Evolutionary conservation across 2,113 vertebrate genomes (phyloP).

Genomic region (Myocastor coypus): DNA sequence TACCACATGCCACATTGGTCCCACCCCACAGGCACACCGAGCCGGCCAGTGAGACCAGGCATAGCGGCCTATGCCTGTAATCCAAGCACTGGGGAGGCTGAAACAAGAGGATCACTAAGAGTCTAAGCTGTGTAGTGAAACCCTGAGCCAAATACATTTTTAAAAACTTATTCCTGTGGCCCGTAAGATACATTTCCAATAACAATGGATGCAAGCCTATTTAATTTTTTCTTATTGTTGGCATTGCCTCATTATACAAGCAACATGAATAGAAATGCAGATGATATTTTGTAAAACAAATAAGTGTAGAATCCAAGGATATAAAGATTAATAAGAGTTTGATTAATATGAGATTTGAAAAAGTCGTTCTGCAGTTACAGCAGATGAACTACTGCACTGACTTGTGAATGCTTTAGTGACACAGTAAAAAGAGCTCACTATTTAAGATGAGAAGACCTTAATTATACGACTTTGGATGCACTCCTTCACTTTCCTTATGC

Average conservation of each 20-base stretch:
- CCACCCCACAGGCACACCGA: too few species aligned
- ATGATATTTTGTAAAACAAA: neutral
- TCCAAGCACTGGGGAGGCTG: too few species aligned
- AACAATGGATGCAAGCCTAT: neutral
- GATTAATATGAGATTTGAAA: constrained; percentile 21
- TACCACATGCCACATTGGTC: too few species aligned
- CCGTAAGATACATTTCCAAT: neutral
- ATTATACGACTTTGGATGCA: neutral
- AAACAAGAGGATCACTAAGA: too few species aligned
- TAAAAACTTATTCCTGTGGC: neutral
- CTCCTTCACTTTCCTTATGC: neutral
- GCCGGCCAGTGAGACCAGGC: too few species aligned
- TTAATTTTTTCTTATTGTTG: neutral
- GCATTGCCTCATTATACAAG: neutral
- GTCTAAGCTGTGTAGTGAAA: too few species aligned
- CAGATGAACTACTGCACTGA: neutral
- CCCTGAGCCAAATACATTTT: too few species aligned
- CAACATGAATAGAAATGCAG: neutral
- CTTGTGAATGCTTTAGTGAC: neutral
- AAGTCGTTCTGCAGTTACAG: neutral
- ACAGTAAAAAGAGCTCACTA: neutral
- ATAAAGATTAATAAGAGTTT: neutral
- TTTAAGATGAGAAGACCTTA: neutral
- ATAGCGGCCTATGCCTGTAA: too few species aligned
- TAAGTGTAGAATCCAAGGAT: neutral